Base-by-base conservation (phyloP, 2,888 invertebrate species). In the Chrysolina haemoptera region DNA sequence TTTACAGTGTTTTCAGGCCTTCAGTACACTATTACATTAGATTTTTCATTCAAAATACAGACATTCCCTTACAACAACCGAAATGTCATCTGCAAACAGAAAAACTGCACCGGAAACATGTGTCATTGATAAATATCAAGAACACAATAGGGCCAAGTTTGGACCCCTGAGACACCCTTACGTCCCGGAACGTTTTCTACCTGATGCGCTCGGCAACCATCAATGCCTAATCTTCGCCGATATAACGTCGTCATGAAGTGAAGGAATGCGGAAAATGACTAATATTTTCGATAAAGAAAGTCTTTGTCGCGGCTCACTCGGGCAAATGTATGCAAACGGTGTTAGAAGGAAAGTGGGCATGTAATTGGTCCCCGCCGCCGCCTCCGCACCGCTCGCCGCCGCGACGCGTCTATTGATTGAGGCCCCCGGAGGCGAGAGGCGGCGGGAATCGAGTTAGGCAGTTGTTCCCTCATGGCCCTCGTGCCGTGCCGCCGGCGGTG, bases 271-370 rank as follows among this genome's bases (percentile, higher is more conserved):
- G 70, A 74, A 75, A 76, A 80, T 78, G 78, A 77, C 77, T 74
- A 78, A 78, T 77, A 78, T 70, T 68, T 35, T 35, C 59, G 59
- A 82, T 81, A 82, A 84, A 82, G 81, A 77, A 77, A 81, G 81
- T 79, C 80, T 80, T 81, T 72, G 74, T 59, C 82, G 81, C 82
- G 81, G 81, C 79, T 80, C 78, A 55, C 70, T 73, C 62, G 63
- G 80, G 82, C 81, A 87, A 89, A 89, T 88, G 86, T 89, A 89
- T 89, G 89, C 88, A 88, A 89, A 89, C 88, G 88, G 88, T 87
- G 88, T 88, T 88, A 88, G 87, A 84, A 87, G 87, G 86, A 88
- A 89, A 89, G 89, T 89, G 88, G 88, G 88, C 88, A 88, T 89
- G 88, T 89, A 89, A 89, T 89, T 89, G 88, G 87, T 87, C 87